phyloP scores from a whole-genome alignment of 92 coral and sea anemone species.

The Galaxea fascicularis region DNA sequence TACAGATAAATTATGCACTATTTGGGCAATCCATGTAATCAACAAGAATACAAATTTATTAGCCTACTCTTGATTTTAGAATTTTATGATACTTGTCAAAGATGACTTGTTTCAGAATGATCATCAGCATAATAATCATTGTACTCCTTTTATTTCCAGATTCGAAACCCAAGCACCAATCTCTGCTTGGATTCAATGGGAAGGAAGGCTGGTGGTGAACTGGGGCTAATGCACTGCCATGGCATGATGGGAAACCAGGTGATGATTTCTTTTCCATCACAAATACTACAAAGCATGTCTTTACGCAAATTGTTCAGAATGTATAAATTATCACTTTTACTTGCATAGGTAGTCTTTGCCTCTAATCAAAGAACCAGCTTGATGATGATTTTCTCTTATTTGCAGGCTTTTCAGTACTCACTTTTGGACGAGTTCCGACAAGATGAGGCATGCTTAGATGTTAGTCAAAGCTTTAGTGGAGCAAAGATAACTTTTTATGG shows the following conservation, averaged over 20 bases:
- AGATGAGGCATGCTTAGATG: constrained; percentile 92
- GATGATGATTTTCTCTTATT: not conserved
- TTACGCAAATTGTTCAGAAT: too few species aligned
- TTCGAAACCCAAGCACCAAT: constrained; percentile 85
- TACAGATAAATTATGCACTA: too few species aligned
- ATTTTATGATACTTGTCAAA: too few species aligned
- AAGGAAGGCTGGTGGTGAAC: constrained; percentile 81
- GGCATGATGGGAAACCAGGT: constrained; percentile 94
- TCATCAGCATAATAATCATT: too few species aligned
- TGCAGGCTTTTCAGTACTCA: constrained; percentile 90
- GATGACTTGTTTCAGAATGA: not conserved
- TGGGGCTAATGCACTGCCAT: constrained; percentile 77
- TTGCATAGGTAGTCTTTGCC: too few species aligned
- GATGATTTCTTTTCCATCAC: not conserved
- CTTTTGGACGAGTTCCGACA: constrained; percentile 81
- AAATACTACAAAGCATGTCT: too few species aligned
- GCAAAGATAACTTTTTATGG: constrained; percentile 84
- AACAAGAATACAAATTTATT: too few species aligned
- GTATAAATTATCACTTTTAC: not conserved
- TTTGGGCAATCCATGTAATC: too few species aligned
- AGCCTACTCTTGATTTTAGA: not conserved
- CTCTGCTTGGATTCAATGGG: constrained; percentile 93
- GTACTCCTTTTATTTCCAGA: constrained; percentile 41
- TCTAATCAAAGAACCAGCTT: too few species aligned
- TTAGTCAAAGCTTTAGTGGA: constrained; percentile 77